Evolutionary conservation across 2,113 vertebrate genomes (phyloP).

Genomic region (Actenoides lindsayi): DNA sequence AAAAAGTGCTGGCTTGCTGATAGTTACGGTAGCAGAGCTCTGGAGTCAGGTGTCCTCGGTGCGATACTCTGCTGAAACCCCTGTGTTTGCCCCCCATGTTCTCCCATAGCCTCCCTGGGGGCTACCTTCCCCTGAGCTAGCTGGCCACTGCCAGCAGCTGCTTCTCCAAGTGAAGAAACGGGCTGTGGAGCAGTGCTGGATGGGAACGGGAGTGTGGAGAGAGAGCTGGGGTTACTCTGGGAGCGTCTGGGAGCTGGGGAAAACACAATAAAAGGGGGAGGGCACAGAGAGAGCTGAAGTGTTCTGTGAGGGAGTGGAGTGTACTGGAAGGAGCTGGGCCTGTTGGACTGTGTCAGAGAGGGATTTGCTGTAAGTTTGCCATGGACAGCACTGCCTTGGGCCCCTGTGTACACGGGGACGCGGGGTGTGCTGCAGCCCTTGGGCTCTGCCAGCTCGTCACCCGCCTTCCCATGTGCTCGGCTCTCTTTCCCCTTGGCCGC

Average conservation of each 20-base stretch:
- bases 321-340: fast-evolving
- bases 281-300: too few relatives aligned
- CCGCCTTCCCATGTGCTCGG: fast-evolving
- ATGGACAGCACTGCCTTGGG: fast-evolving
- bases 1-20: fast-evolving
- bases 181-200: too few relatives aligned
- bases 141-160: not conserved
- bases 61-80: fast-evolving
- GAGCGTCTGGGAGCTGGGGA: too few relatives aligned
- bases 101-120: fast-evolving
- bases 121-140: fast-evolving
- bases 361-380: not conserved
- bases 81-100: fast-evolving
- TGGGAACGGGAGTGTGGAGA: not conserved
- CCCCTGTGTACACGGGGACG: fast-evolving
- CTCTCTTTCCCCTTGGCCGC: fast-evolving
- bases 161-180: fast-evolving
- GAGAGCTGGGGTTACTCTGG: not conserved
- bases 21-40: not conserved
- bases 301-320: not conserved
- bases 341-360: not conserved
- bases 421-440: fast-evolving
- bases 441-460: fast-evolving
- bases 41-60: not conserved
- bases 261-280: fast-evolving